phyloP scores from a whole-genome alignment of 53 echinoderm and acorn worm species.

The Mesocentrotus franciscanus region DNA sequence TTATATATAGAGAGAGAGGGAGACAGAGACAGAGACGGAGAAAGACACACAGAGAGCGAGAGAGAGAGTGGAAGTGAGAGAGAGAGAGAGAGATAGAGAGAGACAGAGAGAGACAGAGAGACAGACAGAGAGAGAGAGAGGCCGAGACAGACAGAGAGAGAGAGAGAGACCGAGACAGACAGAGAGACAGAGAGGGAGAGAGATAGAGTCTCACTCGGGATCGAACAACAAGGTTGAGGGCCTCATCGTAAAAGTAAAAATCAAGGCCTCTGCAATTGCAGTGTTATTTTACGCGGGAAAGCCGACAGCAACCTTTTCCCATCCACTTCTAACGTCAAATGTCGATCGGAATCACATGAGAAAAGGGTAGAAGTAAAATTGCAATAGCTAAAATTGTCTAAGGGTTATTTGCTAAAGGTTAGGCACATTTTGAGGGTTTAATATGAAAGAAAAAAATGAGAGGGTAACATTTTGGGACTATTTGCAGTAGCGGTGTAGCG shows the following conservation, averaged over 20 bases:
- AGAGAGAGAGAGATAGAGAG: too few species aligned
- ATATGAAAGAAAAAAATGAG: neutral
- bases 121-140: too few species aligned
- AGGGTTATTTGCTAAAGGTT: conserved; percentile 17
- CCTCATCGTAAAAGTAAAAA: neutral
- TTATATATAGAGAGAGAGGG: too few species aligned
- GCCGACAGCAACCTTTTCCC: neutral
- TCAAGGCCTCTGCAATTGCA: neutral
- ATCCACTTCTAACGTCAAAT: neutral
- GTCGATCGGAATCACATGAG: neutral
- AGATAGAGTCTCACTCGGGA: neutral
- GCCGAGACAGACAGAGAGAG: too few species aligned
- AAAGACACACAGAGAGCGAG: too few species aligned
- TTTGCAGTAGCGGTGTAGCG: neutral
- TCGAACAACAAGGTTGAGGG: neutral
- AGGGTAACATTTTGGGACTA: neutral
- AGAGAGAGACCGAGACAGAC: too few species aligned
- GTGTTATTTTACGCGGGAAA: neutral
- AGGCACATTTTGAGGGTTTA: neutral
- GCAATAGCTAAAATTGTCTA: conserved; percentile 4
- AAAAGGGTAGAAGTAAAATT: neutral
- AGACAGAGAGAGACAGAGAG: too few species aligned
- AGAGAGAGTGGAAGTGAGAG: too few species aligned
- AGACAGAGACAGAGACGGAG: too few species aligned
- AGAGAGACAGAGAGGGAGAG: too few species aligned